Percentiles rank a stretch among this genome's conserved stretches.
Conservation (phyloP, 23 tunicate species). For the Phallusia fumigata region DNA sequence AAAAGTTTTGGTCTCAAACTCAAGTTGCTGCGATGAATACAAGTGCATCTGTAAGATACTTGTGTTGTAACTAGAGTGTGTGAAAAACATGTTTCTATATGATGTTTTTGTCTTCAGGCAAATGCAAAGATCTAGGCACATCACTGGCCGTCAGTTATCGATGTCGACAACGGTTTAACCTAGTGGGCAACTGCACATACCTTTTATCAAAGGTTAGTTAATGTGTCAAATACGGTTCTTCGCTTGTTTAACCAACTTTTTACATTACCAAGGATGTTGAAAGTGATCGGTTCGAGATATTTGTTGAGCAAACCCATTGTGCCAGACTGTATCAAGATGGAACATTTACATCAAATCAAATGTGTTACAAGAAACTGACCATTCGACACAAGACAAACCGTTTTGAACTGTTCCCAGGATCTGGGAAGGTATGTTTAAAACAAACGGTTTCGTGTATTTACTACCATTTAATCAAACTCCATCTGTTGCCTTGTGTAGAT, state of each 20-base stretch:
- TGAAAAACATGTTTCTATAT: too few relatives aligned
- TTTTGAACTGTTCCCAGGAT: background rate
- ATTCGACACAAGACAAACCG: background rate
- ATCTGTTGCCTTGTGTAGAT: too few relatives aligned
- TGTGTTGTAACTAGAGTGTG: too few relatives aligned
- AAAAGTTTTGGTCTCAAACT: background rate
- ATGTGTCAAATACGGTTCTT: background rate
- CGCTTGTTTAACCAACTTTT: background rate
- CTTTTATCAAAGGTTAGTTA: background rate
- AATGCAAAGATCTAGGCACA: background rate
- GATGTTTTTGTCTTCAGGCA: too few relatives aligned
- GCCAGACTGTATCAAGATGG: background rate
- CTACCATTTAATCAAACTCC: too few relatives aligned
- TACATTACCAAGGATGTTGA: background rate
- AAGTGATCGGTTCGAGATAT: background rate
- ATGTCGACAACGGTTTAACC: background rate
- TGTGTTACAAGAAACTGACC: slow-evolving; percentile 5
- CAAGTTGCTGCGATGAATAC: background rate
- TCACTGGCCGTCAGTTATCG: background rate
- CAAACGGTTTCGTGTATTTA: too few relatives aligned
- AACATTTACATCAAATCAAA: background rate
- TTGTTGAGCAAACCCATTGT: background rate
- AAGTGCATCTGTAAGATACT: background rate
- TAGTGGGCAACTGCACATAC: slow-evolving; percentile 16
- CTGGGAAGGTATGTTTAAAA: background rate